A percentile compares a stretch with the other conserved stretches of the same genome.
These are phyloP conservation scores for Cyprinodon variegatus DNA, from an alignment of 2,113 vertebrate genomes.

Conservation along the genomic window DNA sequence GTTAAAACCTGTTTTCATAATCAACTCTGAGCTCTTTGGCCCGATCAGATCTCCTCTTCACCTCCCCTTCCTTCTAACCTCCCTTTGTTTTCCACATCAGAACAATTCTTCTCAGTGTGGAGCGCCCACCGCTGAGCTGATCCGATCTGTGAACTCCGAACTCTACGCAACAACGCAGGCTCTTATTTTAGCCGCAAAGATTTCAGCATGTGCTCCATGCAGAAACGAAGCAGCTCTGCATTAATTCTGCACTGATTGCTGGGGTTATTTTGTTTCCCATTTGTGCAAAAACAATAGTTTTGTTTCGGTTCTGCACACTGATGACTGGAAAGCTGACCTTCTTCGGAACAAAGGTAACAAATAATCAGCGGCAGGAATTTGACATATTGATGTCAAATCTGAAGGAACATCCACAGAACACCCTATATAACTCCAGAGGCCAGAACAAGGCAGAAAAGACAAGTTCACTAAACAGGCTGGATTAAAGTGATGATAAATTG, in stretches of 20 bases:
- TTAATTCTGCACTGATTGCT: not conserved
- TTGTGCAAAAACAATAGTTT: not conserved
- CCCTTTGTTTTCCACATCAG: not conserved
- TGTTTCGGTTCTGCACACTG: not conserved
- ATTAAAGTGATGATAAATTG: too few relatives aligned
- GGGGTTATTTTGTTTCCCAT: not conserved
- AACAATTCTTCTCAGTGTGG: conserved; percentile 16
- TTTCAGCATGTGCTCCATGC: not conserved
- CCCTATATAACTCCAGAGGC: not conserved
- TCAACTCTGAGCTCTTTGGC: not conserved
- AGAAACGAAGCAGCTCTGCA: too few relatives aligned
- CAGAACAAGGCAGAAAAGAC: not conserved
- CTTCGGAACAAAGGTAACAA: not conserved
- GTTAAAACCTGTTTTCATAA: not conserved
- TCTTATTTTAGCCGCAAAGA: not conserved
- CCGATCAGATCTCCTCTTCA: not conserved
- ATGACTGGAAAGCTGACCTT: not conserved
- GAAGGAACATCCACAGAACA: not conserved
- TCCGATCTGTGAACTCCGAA: conserved; percentile 19
- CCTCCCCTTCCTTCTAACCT: not conserved
- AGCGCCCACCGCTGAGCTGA: conserved; percentile 37
- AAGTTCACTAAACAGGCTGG: not conserved
- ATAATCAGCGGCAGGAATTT: not conserved
- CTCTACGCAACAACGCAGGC: conserved; percentile 10
- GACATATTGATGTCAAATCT: not conserved